A percentile compares a stretch with the other conserved stretches of the same genome.
phyloP scores from a whole-genome alignment of 2,113 vertebrate genomes.

The Anthoscopus minutus region DNA sequence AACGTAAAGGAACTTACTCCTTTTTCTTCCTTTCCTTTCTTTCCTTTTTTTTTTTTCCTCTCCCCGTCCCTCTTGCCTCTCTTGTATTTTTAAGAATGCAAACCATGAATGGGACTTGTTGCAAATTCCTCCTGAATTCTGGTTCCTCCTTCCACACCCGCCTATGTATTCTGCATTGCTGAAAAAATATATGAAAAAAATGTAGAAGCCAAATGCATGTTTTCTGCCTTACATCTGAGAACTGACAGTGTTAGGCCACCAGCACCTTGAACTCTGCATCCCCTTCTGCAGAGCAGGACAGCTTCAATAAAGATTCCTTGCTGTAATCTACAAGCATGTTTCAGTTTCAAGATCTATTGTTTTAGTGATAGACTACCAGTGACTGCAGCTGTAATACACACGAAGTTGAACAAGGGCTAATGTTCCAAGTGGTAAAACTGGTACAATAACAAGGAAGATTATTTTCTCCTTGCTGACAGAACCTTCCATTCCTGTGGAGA shows the following conservation, averaged over 20 bases:
- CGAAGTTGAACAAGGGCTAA: not conserved
- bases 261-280: not conserved
- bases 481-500: not conserved
- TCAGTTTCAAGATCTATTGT: not conserved
- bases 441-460: not conserved
- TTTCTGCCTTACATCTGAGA: not conserved
- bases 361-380: not conserved
- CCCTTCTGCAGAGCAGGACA: not conserved
- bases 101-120: not conserved
- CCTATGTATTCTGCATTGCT: not conserved
- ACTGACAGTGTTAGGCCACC: not conserved
- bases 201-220: not conserved
- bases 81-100: not conserved
- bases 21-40: not conserved
- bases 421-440: not conserved
- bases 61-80: rapidly evolving
- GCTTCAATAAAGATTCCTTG: not conserved
- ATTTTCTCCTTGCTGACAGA: not conserved
- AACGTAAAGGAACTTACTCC: not conserved
- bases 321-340: not conserved
- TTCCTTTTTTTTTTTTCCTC: too few species aligned
- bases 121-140: not conserved
- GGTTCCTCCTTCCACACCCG: not conserved
- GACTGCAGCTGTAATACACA: not conserved
- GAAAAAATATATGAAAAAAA: not conserved